Conservation (phyloP, 2,888 invertebrate genomes). For the Keiferia lycopersicella region DNA sequence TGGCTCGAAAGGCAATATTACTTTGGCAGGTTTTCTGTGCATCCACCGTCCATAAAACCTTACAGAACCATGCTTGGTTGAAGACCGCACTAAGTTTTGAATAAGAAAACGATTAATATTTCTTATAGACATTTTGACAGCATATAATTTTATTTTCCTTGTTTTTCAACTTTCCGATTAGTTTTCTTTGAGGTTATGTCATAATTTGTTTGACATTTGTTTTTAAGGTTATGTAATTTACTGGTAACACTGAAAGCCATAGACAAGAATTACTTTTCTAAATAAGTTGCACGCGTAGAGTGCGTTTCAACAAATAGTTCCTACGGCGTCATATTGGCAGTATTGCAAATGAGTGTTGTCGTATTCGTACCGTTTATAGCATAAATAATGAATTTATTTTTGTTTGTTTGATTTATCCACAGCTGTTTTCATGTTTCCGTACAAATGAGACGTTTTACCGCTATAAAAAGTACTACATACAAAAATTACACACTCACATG, state of each 20-base stretch:
- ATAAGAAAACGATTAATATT: conserved; percentile 41
- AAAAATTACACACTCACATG: no score
- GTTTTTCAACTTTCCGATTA: neutral
- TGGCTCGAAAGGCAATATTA: conserved; percentile 73
- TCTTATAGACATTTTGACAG: conserved; percentile 42
- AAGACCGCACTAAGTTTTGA: conserved; percentile 39
- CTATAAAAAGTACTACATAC: no score
- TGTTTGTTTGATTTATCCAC: no score
- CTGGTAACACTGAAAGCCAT: neutral
- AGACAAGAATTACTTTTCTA: neutral
- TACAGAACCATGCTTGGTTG: conserved; percentile 36
- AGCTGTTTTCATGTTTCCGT: no score
- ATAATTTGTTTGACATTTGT: conserved; percentile 7
- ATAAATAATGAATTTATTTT: no score
- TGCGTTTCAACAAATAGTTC: no score
- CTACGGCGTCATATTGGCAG: no score
- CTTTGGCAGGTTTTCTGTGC: conserved; percentile 75
- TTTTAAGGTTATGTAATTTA: neutral
- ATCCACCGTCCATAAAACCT: conserved; percentile 73
- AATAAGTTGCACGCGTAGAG: no score
- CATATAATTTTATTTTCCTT: neutral
- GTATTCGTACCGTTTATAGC: no score
- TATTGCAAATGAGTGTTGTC: no score
- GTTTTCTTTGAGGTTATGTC: conserved; percentile 4
- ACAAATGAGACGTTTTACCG: no score